Conservation (phyloP, 2,888 invertebrate species). For the Oligia fasciuncula region DNA sequence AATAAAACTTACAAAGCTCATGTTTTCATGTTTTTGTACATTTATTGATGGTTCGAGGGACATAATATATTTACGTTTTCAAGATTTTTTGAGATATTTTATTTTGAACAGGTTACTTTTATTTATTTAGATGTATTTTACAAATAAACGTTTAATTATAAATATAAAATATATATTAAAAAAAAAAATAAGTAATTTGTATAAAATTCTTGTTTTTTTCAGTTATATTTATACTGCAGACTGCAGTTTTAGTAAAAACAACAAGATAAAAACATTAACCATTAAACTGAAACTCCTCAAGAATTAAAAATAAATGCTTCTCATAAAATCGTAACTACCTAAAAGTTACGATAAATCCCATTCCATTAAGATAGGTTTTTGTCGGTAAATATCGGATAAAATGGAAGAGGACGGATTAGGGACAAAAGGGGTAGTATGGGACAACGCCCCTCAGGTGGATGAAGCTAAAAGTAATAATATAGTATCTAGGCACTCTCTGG, state of each 20-base stretch:
- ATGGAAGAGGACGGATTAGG: slow-evolving; percentile 19
- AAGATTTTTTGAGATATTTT: background rate
- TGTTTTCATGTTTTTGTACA: slow-evolving; percentile 68
- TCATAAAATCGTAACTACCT: slow-evolving; percentile 9
- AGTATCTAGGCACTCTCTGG: slow-evolving; percentile 17
- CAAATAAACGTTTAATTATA: background rate
- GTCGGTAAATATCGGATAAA: slow-evolving; percentile 38
- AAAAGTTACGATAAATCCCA: background rate
- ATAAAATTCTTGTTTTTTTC: too few relatives aligned
- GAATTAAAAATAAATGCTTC: background rate
- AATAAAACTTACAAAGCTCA: slow-evolving; percentile 82
- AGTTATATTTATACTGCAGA: background rate
- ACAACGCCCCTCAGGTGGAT: slow-evolving; percentile 35
- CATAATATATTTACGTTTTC: background rate
- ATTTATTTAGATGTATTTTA: slow-evolving; percentile 1
- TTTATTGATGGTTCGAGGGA: slow-evolving; percentile 49
- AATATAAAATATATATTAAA: too few relatives aligned
- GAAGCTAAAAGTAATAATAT: slow-evolving; percentile 9
- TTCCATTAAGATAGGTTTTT: slow-evolving; percentile 24
- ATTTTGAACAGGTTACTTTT: slow-evolving; percentile 1
- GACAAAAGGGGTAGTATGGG: slow-evolving; percentile 28
- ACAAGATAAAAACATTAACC: background rate
- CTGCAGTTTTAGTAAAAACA: background rate
- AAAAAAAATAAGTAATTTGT: too few relatives aligned
- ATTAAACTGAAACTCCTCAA: background rate